Evolutionary conservation across 2,888 invertebrate species (phyloP), one percentile per base, ranked within the genome.

Genomic region (Salticus scenicus): DNA sequence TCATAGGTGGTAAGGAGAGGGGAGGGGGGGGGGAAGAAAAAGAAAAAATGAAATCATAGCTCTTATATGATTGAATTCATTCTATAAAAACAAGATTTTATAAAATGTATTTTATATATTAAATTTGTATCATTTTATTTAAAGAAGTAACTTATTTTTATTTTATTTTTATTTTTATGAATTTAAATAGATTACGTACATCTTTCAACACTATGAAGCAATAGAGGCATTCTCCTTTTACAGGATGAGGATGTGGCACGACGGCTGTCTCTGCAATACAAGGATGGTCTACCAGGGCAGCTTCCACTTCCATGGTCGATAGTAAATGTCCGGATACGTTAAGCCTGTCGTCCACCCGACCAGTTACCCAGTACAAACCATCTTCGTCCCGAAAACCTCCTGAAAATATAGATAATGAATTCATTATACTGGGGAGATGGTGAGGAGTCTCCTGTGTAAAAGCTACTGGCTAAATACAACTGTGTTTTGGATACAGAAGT

Each of bases 291-390:
- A 92, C 91, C 30, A 93, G 90, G 7, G 93, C 92, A 0, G 92
- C 92, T 89, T 94, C 93, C 33, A 94, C 93, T 92, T 99, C 98
- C 0, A 98, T 96, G 0, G 99, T 99, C 87, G 98, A 98, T 94
- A 99, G 95, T 77, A 99, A 93, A 92, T 99, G 99, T 0, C 99
- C 99, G 1, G 98, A 98, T 8, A 99, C 98, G 92, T 99, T 99
- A 88, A 99, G 93, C 97, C 99, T 98, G 91, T 99, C 99, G 91
- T 99, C 99, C 42, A 99, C 96, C 83, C 98, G 94, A 0, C 98
- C 98, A 0, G 98, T 98, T 85, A 99, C 95, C 98, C 98, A 98
- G 81, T 97, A 92, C 91, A 98, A 97, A 0, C 98, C 98, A 91
- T 99, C 98, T 30, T 95, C 94, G 91, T 99, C 99, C 83, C 97